Conservation (phyloP, 2,113 vertebrate genomes). For the Tachuris rubrigastra region DNA sequence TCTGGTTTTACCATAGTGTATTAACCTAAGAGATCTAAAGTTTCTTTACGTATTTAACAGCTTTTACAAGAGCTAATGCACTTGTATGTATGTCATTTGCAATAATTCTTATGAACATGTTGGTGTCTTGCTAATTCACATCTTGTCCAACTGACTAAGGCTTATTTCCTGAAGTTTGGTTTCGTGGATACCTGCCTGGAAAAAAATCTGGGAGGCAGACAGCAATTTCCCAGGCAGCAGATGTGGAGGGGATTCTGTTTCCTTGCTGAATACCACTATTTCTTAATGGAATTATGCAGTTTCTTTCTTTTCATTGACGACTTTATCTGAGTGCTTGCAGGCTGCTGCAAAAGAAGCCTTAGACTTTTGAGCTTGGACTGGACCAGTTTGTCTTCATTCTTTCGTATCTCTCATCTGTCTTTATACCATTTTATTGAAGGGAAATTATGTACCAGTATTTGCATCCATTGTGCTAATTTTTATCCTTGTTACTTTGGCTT, state of each 20-base stretch:
- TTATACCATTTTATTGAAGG: neutral
- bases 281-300: neutral
- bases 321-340: neutral
- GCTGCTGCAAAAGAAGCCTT: neutral
- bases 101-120: neutral
- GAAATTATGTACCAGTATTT: neutral
- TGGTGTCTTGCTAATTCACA: neutral
- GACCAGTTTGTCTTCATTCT: neutral
- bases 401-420: neutral
- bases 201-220: neutral
- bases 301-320: neutral
- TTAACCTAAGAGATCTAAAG: neutral
- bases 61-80: neutral
- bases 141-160: neutral
- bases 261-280: neutral
- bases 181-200: constrained; percentile 26
- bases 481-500: neutral
- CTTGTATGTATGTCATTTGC: neutral
- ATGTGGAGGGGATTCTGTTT: neutral
- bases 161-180: neutral
- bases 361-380: neutral
- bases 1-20: neutral
- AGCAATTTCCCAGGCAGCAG: constrained; percentile 5
- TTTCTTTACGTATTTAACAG: neutral
- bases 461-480: neutral